These are phyloP conservation scores for Chrysogorgia sp. DNA, from an alignment of 92 coral and sea anemone genomes.

Conservation along the genomic window DNA sequence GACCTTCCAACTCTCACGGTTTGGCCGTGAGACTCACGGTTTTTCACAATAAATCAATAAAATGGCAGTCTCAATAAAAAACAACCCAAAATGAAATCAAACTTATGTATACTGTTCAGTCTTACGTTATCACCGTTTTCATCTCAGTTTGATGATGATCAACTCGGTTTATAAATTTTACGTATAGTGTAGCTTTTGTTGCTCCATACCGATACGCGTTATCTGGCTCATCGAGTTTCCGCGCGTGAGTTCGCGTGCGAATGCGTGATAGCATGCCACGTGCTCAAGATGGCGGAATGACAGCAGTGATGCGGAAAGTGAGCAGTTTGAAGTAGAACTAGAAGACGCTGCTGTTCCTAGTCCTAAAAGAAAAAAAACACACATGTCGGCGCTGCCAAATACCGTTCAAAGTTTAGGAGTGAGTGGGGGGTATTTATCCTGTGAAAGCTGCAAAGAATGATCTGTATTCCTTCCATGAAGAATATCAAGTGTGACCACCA, in stretches of 20 bases:
- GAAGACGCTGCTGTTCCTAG: conserved; percentile 50
- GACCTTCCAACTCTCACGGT: conserved; percentile 7
- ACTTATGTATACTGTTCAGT: background rate
- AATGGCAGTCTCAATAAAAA: conserved; percentile 15
- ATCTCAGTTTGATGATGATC: background rate
- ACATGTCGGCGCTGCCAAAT: conserved; percentile 36
- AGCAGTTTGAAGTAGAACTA: conserved; percentile 23
- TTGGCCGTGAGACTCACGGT: conserved; percentile 29
- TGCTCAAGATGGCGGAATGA: conserved; percentile 19
- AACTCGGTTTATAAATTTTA: background rate
- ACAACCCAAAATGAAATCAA: background rate
- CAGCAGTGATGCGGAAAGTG: conserved; percentile 33
- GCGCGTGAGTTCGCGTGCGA: background rate
- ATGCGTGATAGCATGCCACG: conserved; percentile 5
- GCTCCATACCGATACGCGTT: no score
- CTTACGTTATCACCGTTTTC: background rate
- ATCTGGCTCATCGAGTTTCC: background rate
- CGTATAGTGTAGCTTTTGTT: no score
- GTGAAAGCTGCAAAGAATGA: no score
- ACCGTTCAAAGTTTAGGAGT: conserved; percentile 33
- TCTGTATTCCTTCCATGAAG: conserved; percentile 28
- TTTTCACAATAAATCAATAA: conserved; percentile 4
- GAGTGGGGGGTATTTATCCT: no score
- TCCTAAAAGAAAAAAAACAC: conserved; percentile 43
- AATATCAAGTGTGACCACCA: conserved; percentile 31